A percentile compares a stretch with the other conserved stretches of the same genome.
phyloP scores from a whole-genome alignment of 2,113 vertebrate genomes.

The Bufo gargarizans region DNA sequence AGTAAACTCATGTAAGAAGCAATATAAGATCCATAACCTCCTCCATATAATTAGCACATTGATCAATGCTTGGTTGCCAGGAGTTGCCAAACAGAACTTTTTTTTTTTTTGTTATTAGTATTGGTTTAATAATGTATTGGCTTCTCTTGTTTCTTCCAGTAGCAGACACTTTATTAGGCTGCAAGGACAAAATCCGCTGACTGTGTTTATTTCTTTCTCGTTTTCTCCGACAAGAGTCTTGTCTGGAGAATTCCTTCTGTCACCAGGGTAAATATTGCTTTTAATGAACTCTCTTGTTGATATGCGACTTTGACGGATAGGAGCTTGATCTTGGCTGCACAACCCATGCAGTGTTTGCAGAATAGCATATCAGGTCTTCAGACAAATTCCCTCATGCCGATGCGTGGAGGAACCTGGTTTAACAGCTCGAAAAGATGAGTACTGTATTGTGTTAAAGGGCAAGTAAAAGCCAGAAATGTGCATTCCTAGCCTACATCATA shows the following conservation, averaged over 20 bases:
- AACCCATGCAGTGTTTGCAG: neutral
- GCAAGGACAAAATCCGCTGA: neutral
- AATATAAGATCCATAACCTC: neutral
- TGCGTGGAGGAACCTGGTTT: neutral
- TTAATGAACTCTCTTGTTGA: constrained; percentile 46
- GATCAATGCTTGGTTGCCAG: neutral
- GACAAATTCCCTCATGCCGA: neutral
- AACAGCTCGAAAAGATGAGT: neutral
- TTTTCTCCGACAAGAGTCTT: neutral
- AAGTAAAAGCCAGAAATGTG: neutral
- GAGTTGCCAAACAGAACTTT: no score
- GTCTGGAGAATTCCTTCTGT: constrained; percentile 4
- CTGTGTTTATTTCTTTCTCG: neutral
- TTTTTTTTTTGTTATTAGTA: neutral
- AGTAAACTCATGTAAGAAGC: no score
- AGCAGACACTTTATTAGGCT: constrained; percentile 1
- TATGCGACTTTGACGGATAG: constrained; percentile 10
- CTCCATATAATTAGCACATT: neutral
- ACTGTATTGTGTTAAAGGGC: neutral
- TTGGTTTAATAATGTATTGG: neutral
- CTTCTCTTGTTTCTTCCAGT: neutral
- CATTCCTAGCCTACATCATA: neutral
- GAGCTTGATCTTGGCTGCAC: constrained; percentile 28
- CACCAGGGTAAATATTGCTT: constrained; percentile 30
- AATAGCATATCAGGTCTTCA: neutral